Evolutionary conservation across 2,888 invertebrate genomes (phyloP), one percentile per base, ranked within the genome.

Genomic region (Microplitis deprimator): DNA sequence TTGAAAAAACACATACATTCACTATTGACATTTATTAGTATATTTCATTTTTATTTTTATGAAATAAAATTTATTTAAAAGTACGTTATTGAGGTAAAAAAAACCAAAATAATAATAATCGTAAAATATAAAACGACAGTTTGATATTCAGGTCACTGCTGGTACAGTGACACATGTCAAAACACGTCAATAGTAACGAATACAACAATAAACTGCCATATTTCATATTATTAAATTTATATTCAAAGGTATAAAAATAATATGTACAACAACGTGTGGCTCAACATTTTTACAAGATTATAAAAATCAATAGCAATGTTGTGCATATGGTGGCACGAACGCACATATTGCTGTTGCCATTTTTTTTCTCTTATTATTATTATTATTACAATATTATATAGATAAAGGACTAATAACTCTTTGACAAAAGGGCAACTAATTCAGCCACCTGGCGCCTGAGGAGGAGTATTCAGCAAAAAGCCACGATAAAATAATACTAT

Each of bases 401-500:
- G 68, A 16, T 29, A n/a, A 68, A 68, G 16, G 39, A n/a, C 17
- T 10, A 68, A 40, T 68, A 39, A 68, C 40, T 38, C 17, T 13
- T 40, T 68, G n/a, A 39, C 29, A 29, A 40, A 39, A 40, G 40
- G 68, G 39, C 20, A 62, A 68, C 73, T 65, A 74, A 74, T 74
- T 74, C 40, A 38, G 39, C 67, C 74, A 74, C 74, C 74, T 74
- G 74, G 74, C 39, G 39, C 10, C 17, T 61, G 6, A 16, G 67
- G 6, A 74, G 29, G 29, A 29, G 29, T 50, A 50, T 13, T 13
- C 50, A 50, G 50, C 41, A 62, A 64, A 75, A 75, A 75, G 59
- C 64, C 68, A 59, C 67, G 59, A 68, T 68, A 69, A 69, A 76
- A 76, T 50, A 70, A 70, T 71, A 71, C 70, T 65, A 75, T 69